phyloP scores from a whole-genome alignment of 2,113 vertebrate species.

The Cyphomyrus plagiostoma region DNA sequence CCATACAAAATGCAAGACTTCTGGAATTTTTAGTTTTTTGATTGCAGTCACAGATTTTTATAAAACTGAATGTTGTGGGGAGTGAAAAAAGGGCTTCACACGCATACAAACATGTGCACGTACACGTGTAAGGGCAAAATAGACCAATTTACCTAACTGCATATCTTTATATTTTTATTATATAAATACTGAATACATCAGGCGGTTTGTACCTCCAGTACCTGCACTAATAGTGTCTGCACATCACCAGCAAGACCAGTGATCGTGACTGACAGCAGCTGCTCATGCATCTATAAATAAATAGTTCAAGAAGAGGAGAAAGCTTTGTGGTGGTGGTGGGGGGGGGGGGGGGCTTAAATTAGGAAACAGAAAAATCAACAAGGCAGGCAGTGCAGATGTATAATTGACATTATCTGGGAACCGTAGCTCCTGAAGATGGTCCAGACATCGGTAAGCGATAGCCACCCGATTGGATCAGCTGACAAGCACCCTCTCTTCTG shows the following conservation, averaged over 20 bases:
- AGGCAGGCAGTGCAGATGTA: conserved; percentile 43
- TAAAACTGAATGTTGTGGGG: neutral
- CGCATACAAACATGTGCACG: neutral
- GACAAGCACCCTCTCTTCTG: neutral
- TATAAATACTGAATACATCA: neutral
- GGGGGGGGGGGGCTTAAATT: conserved; percentile 25
- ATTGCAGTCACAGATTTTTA: neutral
- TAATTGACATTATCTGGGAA: conserved; percentile 48
- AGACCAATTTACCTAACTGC: neutral
- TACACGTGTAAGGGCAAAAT: neutral
- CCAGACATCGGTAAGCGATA: neutral
- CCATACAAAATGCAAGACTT: neutral
- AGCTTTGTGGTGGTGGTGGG: neutral
- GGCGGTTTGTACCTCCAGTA: neutral
- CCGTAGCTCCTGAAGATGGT: conserved; percentile 20
- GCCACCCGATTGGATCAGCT: neutral
- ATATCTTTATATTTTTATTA: neutral
- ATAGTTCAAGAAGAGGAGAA: neutral
- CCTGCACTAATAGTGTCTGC: neutral
- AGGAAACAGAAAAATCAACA: conserved; percentile 49
- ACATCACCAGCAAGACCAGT: neutral
- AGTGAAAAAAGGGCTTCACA: neutral
- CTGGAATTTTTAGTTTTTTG: neutral
- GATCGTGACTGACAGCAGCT: conserved; percentile 12
- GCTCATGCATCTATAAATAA: conserved; percentile 4